These are phyloP conservation scores for Nymphalis urticae DNA, from an alignment of 2,888 invertebrate genomes.

Conservation along the genomic window DNA sequence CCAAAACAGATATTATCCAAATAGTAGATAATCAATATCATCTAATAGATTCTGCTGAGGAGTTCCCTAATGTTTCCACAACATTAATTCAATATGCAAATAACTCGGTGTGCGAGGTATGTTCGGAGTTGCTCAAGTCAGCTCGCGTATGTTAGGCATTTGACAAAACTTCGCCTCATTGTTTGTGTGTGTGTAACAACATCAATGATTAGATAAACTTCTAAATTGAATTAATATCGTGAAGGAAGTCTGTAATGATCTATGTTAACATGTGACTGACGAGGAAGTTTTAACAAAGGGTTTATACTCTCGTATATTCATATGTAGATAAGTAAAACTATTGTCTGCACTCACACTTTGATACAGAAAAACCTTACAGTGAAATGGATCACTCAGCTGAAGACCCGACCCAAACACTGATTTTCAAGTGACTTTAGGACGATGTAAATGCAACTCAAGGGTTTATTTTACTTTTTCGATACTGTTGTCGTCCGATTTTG, in stretches of 20 bases:
- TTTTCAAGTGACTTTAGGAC: no score
- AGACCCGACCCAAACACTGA: no score
- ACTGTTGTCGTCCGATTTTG: no score
- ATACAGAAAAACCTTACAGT: no score
- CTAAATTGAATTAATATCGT: conserved; percentile 29
- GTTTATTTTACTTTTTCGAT: no score
- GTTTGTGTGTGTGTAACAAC: conserved; percentile 20
- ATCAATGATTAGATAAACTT: conserved; percentile 35
- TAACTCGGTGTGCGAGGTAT: conserved; percentile 37
- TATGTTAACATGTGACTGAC: conserved; percentile 1
- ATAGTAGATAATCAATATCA: conserved; percentile 3
- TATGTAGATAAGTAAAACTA: no score
- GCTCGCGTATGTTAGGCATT: conserved; percentile 38
- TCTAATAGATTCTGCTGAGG: conserved; percentile 11
- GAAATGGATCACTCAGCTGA: no score
- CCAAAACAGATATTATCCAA: not conserved
- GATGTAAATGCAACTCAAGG: no score
- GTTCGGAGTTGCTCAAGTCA: conserved; percentile 34
- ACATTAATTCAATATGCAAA: conserved; percentile 41
- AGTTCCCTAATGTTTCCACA: conserved; percentile 22
- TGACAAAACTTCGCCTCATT: conserved; percentile 31
- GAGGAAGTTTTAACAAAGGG: not conserved
- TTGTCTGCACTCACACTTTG: no score
- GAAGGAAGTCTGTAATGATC: not conserved
- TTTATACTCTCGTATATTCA: no score